These are phyloP conservation scores for Diglossa cyanea DNA, from an alignment of 2,797 vertebrate genomes.

Conservation along the genomic window DNA sequence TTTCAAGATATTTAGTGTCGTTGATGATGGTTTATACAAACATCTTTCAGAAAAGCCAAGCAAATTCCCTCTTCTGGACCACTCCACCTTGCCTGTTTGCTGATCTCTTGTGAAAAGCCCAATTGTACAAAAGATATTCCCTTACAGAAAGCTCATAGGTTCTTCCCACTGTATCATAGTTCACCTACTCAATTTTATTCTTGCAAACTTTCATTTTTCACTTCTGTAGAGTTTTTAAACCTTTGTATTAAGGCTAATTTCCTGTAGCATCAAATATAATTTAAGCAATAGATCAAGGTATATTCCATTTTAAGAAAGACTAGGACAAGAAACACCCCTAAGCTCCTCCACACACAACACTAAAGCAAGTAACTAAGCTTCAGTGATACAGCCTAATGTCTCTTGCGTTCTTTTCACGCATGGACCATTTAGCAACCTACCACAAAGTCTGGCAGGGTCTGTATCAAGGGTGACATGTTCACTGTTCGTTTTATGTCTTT, in stretches of 20 bases:
- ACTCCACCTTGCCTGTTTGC: not conserved
- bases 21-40: not conserved
- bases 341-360: not conserved
- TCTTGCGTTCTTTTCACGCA: not conserved
- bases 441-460: not conserved
- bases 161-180: not conserved
- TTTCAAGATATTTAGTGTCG: not conserved
- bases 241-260: not conserved
- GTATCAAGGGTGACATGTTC: not conserved
- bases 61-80: not conserved
- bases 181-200: not conserved
- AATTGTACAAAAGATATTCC: not conserved
- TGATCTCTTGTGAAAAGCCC: not conserved
- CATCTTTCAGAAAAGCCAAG: not conserved
- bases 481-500: not conserved
- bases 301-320: not conserved
- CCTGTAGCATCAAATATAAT: not conserved
- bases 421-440: not conserved
- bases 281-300: not conserved
- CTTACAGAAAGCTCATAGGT: not conserved
- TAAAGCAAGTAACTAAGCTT: not conserved
- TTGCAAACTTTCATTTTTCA: not conserved
- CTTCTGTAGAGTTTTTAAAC: not conserved
- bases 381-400: not conserved
- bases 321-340: not conserved